A percentile compares a stretch with the other conserved stretches of the same genome.
phyloP scores from a whole-genome alignment of 2,797 vertebrate genomes.

The Xerus rutilus region DNA sequence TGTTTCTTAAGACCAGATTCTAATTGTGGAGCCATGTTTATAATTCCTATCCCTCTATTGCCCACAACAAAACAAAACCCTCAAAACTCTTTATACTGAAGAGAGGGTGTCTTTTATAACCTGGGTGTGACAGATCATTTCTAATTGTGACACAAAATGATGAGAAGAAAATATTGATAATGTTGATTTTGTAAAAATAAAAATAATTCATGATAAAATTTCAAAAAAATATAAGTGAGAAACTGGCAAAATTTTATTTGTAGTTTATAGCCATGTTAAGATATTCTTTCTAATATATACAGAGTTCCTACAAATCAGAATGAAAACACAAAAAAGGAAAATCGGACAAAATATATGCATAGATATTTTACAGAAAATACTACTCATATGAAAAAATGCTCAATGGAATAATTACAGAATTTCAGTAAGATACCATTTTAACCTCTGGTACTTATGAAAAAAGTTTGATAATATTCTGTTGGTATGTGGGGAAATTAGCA shows the following conservation, averaged over 20 bases:
- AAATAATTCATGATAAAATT: background rate
- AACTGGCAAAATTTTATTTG: background rate
- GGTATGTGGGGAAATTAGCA: background rate
- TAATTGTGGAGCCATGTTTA: background rate
- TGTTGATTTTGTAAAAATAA: background rate
- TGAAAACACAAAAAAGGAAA: background rate
- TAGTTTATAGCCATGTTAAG: background rate
- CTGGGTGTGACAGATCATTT: background rate
- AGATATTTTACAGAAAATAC: background rate
- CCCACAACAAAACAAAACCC: background rate
- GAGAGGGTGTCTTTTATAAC: background rate
- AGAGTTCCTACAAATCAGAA: background rate
- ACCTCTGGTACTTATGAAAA: background rate
- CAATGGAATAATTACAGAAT: background rate
- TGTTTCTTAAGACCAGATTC: background rate
- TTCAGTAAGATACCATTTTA: constrained; percentile 12
- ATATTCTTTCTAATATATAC: background rate
- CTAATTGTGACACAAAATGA: background rate
- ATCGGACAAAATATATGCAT: background rate
- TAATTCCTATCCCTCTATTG: background rate
- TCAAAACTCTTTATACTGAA: background rate
- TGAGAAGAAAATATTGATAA: constrained; percentile 5
- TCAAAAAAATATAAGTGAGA: background rate
- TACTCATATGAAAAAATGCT: background rate
- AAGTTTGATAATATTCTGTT: background rate